These are phyloP conservation scores for Aspidapion aeneum DNA, from an alignment of 2,888 invertebrate species.

Conservation along the genomic window DNA sequence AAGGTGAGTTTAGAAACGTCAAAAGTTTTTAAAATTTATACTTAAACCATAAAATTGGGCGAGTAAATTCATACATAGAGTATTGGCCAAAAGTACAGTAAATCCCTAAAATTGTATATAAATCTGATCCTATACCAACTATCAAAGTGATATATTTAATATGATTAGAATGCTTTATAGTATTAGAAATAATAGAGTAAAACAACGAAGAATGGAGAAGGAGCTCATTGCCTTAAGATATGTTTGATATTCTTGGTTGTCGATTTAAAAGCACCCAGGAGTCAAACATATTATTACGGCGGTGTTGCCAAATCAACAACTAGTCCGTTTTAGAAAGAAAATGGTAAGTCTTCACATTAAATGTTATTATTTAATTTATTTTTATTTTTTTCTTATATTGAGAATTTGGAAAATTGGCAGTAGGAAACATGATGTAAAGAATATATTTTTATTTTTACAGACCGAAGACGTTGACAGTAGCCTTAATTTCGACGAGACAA, in stretches of 20 bases:
- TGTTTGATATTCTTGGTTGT: conserved; percentile 99
- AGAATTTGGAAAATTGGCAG: background rate
- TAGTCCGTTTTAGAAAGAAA: background rate
- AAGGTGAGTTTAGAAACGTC: conserved; percentile 56
- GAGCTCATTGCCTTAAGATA: conserved; percentile 78
- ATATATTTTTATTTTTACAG: too few relatives aligned
- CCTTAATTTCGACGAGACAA: conserved; percentile 98
- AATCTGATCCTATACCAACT: too few relatives aligned
- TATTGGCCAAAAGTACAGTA: too few relatives aligned
- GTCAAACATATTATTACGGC: conserved; percentile 99
- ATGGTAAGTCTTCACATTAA: too few relatives aligned
- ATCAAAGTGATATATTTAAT: too few relatives aligned
- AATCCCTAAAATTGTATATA: too few relatives aligned
- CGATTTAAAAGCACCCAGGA: conserved; percentile 86
- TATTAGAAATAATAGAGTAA: too few relatives aligned
- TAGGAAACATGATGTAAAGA: too few relatives aligned
- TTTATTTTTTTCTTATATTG: background rate
- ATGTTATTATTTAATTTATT: background rate
- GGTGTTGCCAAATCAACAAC: conserved; percentile 36
- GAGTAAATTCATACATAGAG: too few relatives aligned
- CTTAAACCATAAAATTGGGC: too few relatives aligned
- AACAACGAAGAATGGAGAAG: conserved; percentile 9
- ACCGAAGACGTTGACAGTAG: conserved; percentile 85
- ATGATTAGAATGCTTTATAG: too few relatives aligned
- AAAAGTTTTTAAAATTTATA: background rate